Evolutionary conservation across 2,797 vertebrate species (phyloP).

Genomic region (Natrix natrix): DNA sequence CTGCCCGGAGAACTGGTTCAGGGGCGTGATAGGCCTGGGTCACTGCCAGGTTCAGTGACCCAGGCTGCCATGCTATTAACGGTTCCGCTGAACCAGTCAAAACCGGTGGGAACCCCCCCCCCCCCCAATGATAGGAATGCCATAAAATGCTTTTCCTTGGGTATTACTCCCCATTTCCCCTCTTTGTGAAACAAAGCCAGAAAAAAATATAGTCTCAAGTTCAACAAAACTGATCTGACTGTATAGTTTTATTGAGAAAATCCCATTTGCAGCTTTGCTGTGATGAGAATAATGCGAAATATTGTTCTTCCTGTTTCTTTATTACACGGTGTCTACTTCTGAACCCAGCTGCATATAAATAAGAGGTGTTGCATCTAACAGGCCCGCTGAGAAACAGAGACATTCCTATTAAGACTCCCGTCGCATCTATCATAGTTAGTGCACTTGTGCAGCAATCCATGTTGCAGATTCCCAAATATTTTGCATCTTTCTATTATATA

Average conservation of each 20-base stretch:
- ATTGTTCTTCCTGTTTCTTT: neutral
- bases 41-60: no score
- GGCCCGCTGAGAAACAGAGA: neutral
- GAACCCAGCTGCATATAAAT: neutral
- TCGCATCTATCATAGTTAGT: no score
- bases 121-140: conserved; percentile 18
- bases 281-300: neutral
- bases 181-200: conserved; percentile 51
- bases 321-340: neutral
- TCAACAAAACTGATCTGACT: conserved; percentile 23
- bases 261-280: conserved; percentile 44
- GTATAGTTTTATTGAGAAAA: conserved; percentile 34
- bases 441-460: neutral
- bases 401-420: neutral
- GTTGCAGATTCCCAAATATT: neutral
- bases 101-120: no score
- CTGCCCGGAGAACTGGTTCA: no score
- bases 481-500: neutral
- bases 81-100: no score
- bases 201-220: conserved; percentile 38
- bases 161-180: conserved; percentile 54
- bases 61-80: no score
- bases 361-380: no score
- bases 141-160: conserved; percentile 49
- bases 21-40: no score